Conservation (phyloP, 2,113 vertebrate genomes). For the Gymnorhina tibicen region DNA sequence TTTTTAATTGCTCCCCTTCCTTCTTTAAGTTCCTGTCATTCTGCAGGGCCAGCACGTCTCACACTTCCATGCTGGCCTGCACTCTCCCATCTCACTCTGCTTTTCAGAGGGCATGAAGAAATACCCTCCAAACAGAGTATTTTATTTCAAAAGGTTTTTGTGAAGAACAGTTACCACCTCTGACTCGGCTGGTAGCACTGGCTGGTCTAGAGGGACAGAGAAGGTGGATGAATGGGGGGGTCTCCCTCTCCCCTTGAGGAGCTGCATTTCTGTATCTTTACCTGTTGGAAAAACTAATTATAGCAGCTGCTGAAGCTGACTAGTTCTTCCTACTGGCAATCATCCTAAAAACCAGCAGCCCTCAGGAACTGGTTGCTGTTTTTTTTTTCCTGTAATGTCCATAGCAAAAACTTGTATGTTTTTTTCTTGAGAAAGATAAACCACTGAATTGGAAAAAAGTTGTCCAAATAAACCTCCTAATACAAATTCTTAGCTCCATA, state of each 20-base stretch:
- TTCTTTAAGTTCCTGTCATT: fast-evolving
- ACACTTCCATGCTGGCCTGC: neutral
- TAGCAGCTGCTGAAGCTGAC: neutral
- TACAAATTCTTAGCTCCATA: neutral
- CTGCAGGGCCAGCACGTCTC: neutral
- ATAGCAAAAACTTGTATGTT: neutral
- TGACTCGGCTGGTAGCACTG: neutral
- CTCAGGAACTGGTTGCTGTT: neutral
- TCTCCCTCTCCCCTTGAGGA: neutral
- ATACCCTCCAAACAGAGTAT: neutral
- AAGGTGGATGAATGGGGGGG: neutral
- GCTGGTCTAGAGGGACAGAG: neutral
- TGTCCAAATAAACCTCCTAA: neutral
- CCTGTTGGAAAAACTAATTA: neutral
- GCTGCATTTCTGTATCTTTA: neutral
- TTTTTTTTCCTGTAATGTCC: neutral
- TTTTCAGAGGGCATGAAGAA: neutral
- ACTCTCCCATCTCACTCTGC: neutral
- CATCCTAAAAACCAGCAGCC: neutral
- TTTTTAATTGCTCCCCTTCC: neutral
- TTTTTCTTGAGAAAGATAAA: neutral
- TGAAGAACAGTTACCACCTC: neutral
- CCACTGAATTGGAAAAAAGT: neutral
- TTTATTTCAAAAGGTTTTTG: neutral
- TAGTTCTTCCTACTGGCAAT: neutral